Evolutionary conservation across 2,113 vertebrate species (phyloP).

Genomic region (Onychostoma macrolepis): DNA sequence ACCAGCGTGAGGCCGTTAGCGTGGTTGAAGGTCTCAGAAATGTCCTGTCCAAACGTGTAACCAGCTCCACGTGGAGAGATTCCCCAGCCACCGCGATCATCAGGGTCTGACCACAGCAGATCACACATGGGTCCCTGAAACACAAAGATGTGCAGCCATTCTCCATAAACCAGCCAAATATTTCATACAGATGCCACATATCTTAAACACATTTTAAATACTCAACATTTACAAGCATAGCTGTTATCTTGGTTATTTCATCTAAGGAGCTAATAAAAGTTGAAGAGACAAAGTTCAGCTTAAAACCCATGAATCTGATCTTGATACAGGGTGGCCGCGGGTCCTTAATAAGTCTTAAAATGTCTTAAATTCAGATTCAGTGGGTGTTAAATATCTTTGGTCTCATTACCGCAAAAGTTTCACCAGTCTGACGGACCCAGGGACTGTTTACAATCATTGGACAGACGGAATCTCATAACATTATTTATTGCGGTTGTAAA

Average conservation of each 20-base stretch:
- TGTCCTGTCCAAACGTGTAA: conserved; percentile 92
- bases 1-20: conserved; percentile 92
- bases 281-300: not conserved
- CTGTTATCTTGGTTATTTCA: not conserved
- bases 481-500: too few relatives aligned
- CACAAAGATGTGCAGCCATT: not conserved
- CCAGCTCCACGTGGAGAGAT: conserved; percentile 92
- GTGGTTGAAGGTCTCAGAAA: conserved; percentile 93
- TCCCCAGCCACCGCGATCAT: conserved; percentile 91
- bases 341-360: too few relatives aligned
- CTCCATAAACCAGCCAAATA: not conserved
- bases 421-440: too few relatives aligned
- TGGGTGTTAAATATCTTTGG: too few relatives aligned
- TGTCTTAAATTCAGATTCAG: too few relatives aligned
- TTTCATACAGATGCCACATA: not conserved
- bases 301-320: not conserved
- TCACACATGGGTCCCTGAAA: conserved; percentile 91
- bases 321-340: too few relatives aligned
- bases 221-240: not conserved
- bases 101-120: conserved; percentile 90
- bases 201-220: not conserved
- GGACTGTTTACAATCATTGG: too few relatives aligned
- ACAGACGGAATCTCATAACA: too few relatives aligned
- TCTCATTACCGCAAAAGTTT: too few relatives aligned
- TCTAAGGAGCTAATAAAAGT: not conserved